Conservation (phyloP, 2,797 vertebrate species). For the Gymnocypris eckloni region DNA sequence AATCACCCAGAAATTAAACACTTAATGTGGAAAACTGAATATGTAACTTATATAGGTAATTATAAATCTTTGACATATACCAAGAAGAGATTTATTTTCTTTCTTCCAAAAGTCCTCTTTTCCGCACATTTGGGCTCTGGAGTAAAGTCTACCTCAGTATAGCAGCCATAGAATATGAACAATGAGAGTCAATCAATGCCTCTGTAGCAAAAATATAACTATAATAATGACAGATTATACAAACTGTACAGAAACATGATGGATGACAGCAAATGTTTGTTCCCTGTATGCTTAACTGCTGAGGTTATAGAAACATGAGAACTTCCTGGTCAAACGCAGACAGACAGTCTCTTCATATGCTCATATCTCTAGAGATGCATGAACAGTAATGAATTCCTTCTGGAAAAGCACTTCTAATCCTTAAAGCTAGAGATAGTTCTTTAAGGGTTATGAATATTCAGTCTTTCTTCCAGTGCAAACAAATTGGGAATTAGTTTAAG, state of each 20-base stretch:
- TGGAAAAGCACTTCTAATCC: constrained; percentile 45
- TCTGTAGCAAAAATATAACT: constrained; percentile 53
- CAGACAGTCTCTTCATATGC: constrained; percentile 36
- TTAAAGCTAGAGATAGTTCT: constrained; percentile 50
- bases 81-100: constrained; percentile 7
- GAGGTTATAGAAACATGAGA: constrained; percentile 36
- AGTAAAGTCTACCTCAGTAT: constrained; percentile 71
- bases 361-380: constrained; percentile 34
- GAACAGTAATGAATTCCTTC: constrained; percentile 46
- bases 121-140: constrained; percentile 68
- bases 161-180: constrained; percentile 72
- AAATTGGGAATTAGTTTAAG: constrained; percentile 56
- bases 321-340: constrained; percentile 23
- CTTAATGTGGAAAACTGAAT: constrained; percentile 31
- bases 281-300: constrained; percentile 38
- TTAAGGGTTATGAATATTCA: constrained; percentile 48
- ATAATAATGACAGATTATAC: constrained; percentile 46
- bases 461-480: constrained; percentile 79
- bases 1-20: constrained; percentile 28
- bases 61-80: constrained; percentile 12
- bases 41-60: constrained; percentile 12
- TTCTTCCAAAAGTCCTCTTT: constrained; percentile 54
- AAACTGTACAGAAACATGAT: constrained; percentile 57
- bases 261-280: constrained; percentile 47
- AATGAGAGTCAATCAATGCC: constrained; percentile 50